Conservation (phyloP, 2,113 vertebrate species). For the Pao palembangensis region DNA sequence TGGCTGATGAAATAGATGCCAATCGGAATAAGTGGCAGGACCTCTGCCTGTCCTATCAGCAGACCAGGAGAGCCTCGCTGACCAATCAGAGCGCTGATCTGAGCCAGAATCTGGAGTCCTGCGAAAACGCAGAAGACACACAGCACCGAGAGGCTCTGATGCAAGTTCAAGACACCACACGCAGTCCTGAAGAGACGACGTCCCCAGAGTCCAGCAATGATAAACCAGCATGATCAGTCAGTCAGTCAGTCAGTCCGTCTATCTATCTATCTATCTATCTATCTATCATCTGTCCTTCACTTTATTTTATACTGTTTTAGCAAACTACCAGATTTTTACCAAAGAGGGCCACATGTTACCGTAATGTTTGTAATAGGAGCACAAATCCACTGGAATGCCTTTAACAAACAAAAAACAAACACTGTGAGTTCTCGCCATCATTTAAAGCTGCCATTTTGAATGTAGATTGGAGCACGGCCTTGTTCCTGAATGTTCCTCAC, state of each 20-base stretch:
- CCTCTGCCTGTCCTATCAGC: conserved; percentile 67
- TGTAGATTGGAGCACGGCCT: conserved; percentile 50
- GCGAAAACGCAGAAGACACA: conserved; percentile 14
- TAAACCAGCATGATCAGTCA: conserved; percentile 1
- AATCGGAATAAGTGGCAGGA: conserved; percentile 77
- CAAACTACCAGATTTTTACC: conserved; percentile 26
- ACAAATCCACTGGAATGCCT: conserved; percentile 41
- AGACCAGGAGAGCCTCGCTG: conserved; percentile 38
- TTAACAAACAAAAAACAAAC: conserved; percentile 46
- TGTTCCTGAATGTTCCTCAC: conserved; percentile 50
- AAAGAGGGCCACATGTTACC: conserved; percentile 47
- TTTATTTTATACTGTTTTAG: too few relatives aligned
- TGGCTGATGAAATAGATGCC: conserved; percentile 75
- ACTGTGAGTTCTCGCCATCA: conserved; percentile 58
- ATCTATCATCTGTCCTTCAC: neutral
- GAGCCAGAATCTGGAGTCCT: conserved; percentile 22
- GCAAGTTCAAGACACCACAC: conserved; percentile 9
- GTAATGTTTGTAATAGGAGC: conserved; percentile 25
- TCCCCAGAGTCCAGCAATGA: neutral
- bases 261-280: neutral
- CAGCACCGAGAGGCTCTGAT: conserved; percentile 16
- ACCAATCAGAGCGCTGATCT: conserved; percentile 41
- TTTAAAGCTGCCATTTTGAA: conserved; percentile 38
- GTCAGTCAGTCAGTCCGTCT: neutral
- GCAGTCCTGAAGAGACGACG: conserved; percentile 1